These are phyloP conservation scores for Knipowitschia caucasica DNA, from an alignment of 2,797 vertebrate genomes.

Conservation along the genomic window DNA sequence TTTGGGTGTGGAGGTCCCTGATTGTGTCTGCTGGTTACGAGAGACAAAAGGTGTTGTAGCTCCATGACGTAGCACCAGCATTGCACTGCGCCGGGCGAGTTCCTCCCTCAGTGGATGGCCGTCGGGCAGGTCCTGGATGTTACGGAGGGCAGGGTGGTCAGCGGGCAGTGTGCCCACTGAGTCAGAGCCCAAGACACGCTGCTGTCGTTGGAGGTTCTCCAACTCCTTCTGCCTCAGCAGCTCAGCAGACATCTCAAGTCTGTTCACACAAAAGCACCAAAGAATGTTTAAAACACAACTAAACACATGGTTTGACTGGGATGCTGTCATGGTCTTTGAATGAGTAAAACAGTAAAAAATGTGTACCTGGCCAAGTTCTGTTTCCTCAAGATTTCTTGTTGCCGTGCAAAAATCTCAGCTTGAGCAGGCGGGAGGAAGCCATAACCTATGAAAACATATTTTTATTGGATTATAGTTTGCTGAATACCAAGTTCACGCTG, in stretches of 20 bases:
- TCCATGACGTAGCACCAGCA: constrained; percentile 88
- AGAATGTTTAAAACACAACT: not conserved
- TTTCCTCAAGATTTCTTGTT: constrained; percentile 94
- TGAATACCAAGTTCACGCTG: not conserved
- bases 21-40: constrained; percentile 71
- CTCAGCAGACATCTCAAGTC: constrained; percentile 94
- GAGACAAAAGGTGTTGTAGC: constrained; percentile 83
- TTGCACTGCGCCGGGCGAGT: constrained; percentile 84
- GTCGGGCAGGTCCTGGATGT: constrained; percentile 85
- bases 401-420: constrained; percentile 91
- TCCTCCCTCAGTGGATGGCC: constrained; percentile 87
- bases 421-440: constrained; percentile 92
- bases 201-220: constrained; percentile 80
- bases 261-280: constrained; percentile 36
- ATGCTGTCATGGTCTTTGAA: no score
- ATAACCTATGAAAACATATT: constrained; percentile 76
- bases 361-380: constrained; percentile 92
- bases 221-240: constrained; percentile 92
- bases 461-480: not conserved
- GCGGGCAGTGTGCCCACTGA: constrained; percentile 78
- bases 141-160: constrained; percentile 86
- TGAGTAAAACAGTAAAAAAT: constrained; percentile 7
- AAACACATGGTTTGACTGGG: not conserved
- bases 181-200: constrained; percentile 82
- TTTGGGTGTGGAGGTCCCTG: constrained; percentile 61